A percentile compares a stretch with the other conserved stretches of the same genome.
Evolutionary conservation across 2,113 vertebrate genomes (phyloP).

Genomic region (Holacanthus passer): DNA sequence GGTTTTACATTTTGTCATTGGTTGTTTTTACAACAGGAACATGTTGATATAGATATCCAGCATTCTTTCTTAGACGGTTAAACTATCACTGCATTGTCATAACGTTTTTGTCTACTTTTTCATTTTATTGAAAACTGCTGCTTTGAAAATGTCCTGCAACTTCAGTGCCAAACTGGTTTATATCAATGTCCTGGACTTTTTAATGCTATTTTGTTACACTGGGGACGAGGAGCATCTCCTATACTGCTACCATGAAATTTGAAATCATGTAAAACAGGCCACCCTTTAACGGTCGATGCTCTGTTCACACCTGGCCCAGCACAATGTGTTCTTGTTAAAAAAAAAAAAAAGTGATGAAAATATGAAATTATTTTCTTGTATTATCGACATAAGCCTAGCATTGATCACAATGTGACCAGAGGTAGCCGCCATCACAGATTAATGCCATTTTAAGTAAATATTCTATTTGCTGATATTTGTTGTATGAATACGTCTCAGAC

Average conservation of each 20-base stretch:
- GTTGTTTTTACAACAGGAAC: constrained; percentile 76
- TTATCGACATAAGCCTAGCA: constrained; percentile 41
- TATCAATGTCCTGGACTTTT: constrained; percentile 66
- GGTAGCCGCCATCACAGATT: constrained; percentile 65
- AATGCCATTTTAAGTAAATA: constrained; percentile 68
- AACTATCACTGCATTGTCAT: constrained; percentile 71
- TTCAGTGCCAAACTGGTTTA: constrained; percentile 82
- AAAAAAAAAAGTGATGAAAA: constrained; percentile 18
- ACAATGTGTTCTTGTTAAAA: constrained; percentile 59
- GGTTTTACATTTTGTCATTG: constrained; percentile 75
- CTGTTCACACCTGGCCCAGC: constrained; percentile 49
- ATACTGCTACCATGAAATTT: constrained; percentile 49
- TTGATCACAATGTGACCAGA: constrained; percentile 46
- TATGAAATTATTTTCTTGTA: constrained; percentile 70
- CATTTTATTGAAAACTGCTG: constrained; percentile 68
- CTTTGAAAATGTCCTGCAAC: constrained; percentile 69
- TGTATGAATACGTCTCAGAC: constrained; percentile 54
- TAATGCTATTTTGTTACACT: constrained; percentile 72
- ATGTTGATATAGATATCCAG: constrained; percentile 65
- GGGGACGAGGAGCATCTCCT: constrained; percentile 42
- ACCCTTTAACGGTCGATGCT: constrained; percentile 64
- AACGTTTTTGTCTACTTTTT: constrained; percentile 63
- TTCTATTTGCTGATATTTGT: constrained; percentile 67
- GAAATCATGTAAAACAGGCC: constrained; percentile 61
- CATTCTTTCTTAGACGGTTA: constrained; percentile 62